Base-by-base conservation (phyloP, 2,888 invertebrate species). In the Platycheirus albimanus region DNA sequence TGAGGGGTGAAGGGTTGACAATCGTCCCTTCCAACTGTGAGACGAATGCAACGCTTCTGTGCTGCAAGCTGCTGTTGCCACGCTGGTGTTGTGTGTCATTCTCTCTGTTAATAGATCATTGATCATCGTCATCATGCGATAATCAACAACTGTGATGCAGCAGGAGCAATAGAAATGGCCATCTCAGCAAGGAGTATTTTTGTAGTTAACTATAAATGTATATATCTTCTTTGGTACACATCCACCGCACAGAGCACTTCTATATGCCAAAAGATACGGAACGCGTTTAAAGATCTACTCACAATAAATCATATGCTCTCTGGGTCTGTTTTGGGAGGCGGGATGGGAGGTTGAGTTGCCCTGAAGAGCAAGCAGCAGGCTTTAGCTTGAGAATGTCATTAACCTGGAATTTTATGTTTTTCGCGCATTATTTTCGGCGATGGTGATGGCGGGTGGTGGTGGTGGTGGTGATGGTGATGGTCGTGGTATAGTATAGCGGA, bases 381-480 rank as follows among this genome's bases (percentile, higher is more conserved):
- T n/a, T n/a, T 33, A 58, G 36, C 45, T 69, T 47, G 71, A 38
- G 72, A 78, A 83, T 83, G 83, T 83, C 83, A 83, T 83, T 83
- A 83, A 83, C 83, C 83, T 83, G 83, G 83, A 83, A 83, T 78
- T 74, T 78, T 74, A 78, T 83, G 78, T 78, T 83, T n/a, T 83
- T 78, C 72, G 80, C 76, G 76, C 70, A 70, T 66, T 76, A 70
- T 81, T 76, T 81, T 70, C 45, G 80, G 75, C 52, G 76, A 51
- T 56, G 51, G 69, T 38, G 47, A 54, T 20, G 17, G 33, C 28
- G 3, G n/a, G n/a, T n/a, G n/a, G n/a, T n/a, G n/a, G n/a, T n/a
- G n/a, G n/a, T n/a, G n/a, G n/a, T n/a, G 80, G 75, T 51, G 75
- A 54, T 54, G 49, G 67, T 38, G 45, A 52, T 20, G 17, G 36